Conservation (phyloP, 2,113 vertebrate genomes). For the Heptranchias perlo region DNA sequence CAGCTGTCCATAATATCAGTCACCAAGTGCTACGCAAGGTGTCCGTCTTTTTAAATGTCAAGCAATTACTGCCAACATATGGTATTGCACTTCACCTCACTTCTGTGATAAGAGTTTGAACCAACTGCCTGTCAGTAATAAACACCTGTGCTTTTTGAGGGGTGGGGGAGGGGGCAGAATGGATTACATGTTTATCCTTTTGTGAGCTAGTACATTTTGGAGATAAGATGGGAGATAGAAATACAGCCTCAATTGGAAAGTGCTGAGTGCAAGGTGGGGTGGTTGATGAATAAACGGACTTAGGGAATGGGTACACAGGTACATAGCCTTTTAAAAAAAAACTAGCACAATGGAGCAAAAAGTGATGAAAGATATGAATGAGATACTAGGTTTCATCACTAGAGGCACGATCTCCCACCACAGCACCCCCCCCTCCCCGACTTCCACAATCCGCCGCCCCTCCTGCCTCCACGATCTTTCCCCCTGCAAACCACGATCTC, state of each 20-base stretch:
- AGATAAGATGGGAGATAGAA: background rate
- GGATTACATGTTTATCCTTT: background rate
- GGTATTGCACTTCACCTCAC: background rate
- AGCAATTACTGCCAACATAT: background rate
- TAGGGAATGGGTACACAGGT: no score
- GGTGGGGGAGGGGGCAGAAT: background rate
- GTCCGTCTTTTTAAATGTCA: background rate
- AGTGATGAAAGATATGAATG: no score
- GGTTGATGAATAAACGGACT: background rate
- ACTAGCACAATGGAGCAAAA: no score
- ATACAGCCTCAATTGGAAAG: background rate
- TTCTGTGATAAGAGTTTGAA: background rate
- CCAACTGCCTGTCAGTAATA: background rate
- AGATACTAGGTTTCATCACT: no score
- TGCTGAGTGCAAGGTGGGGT: background rate
- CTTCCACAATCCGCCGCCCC: no score
- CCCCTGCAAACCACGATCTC: no score
- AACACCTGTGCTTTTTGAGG: background rate
- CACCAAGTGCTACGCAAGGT: background rate
- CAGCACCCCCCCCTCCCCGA: no score
- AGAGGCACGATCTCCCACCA: no score
- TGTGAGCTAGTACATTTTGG: background rate
- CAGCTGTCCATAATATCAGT: background rate
- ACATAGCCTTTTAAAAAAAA: no score
- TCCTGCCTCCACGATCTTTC: no score